Evolutionary conservation across 2,888 invertebrate genomes (phyloP).

Genomic region (Nemurella pictetii): DNA sequence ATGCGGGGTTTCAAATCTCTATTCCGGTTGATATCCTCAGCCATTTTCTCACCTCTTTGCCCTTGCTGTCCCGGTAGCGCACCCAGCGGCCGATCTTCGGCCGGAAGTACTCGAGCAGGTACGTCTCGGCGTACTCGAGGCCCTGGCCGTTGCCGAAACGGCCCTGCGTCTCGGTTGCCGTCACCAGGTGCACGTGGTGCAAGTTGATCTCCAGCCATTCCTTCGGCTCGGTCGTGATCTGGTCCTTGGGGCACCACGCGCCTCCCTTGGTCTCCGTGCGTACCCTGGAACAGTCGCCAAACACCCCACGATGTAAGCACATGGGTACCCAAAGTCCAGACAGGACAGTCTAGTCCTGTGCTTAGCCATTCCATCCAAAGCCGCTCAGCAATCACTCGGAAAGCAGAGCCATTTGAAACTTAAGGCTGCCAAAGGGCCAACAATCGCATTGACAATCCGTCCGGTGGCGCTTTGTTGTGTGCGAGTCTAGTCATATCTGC

Average conservation of each 20-base stretch:
- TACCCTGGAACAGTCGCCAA: slow-evolving; percentile 71
- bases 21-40: background rate
- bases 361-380: no score
- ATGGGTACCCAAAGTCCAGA: no score
- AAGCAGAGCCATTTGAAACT: no score
- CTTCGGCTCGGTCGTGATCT: slow-evolving; percentile 73
- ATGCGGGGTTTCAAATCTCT: no score
- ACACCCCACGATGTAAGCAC: no score
- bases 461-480: no score
- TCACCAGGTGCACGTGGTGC: slow-evolving; percentile 76
- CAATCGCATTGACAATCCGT: no score
- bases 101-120: slow-evolving; percentile 82
- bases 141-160: slow-evolving; percentile 91
- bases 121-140: slow-evolving; percentile 82
- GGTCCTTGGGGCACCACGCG: slow-evolving; percentile 89
- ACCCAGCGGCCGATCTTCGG: slow-evolving; percentile 80
- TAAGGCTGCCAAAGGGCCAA: no score
- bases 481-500: no score
- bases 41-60: slow-evolving; percentile 72
- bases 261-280: slow-evolving; percentile 82
- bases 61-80: slow-evolving; percentile 72
- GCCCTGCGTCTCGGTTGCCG: slow-evolving; percentile 81
- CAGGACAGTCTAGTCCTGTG: no score
- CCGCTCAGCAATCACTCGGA: no score
- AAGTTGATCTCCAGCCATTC: slow-evolving; percentile 84